Evolutionary conservation across 1,140 invertebrate genomes (phyloP).

Genomic region (Laupala kohalensis): DNA sequence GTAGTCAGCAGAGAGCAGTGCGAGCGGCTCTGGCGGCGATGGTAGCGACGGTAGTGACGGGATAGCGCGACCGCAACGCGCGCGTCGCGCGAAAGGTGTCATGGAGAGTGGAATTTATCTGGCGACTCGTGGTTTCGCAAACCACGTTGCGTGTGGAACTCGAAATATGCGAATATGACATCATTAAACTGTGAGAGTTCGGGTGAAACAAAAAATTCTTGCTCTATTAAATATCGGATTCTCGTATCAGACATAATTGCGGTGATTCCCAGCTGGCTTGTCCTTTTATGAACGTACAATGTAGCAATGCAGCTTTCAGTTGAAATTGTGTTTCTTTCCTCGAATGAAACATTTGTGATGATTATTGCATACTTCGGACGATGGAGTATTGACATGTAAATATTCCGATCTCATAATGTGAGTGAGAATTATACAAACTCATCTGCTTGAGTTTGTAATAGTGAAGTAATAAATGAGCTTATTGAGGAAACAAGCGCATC

Average conservation of each 20-base stretch:
- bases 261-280: background rate
- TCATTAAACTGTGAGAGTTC: background rate
- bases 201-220: background rate
- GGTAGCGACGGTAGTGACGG: background rate
- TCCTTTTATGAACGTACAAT: background rate
- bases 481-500: too few species aligned
- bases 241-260: background rate
- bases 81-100: background rate
- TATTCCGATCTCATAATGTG: too few species aligned
- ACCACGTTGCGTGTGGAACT: background rate
- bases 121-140: background rate
- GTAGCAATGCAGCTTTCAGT: too few species aligned
- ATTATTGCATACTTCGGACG: too few species aligned
- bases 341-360: too few species aligned
- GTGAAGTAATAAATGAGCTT: too few species aligned
- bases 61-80: background rate
- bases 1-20: too few species aligned
- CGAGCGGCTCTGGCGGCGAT: too few species aligned
- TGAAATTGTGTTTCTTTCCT: too few species aligned
- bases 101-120: background rate
- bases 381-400: too few species aligned
- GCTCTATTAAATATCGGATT: background rate
- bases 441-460: too few species aligned
- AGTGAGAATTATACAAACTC: too few species aligned
- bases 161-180: background rate